Evolutionary conservation across 2,888 invertebrate genomes (phyloP).

Genomic region (Nomada ruficornis): DNA sequence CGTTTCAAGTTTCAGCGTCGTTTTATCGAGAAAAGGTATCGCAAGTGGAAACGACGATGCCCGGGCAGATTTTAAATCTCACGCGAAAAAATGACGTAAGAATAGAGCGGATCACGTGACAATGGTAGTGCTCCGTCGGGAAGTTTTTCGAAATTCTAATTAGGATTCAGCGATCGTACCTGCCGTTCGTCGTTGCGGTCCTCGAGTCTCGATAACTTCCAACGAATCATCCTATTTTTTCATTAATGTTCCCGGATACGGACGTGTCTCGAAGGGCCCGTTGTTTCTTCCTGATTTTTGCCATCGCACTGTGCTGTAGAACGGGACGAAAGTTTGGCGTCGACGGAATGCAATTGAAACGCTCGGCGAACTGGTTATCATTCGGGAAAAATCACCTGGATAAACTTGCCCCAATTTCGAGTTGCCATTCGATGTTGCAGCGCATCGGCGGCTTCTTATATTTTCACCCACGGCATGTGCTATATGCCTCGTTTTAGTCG

Average conservation of each 20-base stretch:
- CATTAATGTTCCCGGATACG: not conserved
- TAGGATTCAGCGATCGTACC: conserved; percentile 35
- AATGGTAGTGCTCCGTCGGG: conserved; percentile 63
- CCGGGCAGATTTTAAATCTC: conserved; percentile 68
- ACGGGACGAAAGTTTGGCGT: conserved; percentile 55
- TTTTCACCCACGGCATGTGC: conserved; percentile 10
- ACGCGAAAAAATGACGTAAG: conserved; percentile 72
- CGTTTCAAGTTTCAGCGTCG: conserved; percentile 16
- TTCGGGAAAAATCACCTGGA: conserved; percentile 20
- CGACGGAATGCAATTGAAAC: conserved; percentile 59
- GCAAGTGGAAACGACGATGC: not conserved
- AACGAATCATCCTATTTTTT: conserved; percentile 14
- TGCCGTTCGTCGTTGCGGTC: conserved; percentile 29
- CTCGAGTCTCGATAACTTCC: conserved; percentile 11
- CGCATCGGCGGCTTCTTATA: not conserved
- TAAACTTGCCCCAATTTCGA: conserved; percentile 5
- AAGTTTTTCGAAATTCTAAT: conserved; percentile 63
- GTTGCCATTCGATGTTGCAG: not conserved
- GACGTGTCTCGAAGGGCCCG: conserved; percentile 2
- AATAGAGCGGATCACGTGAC: conserved; percentile 74
- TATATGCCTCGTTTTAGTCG: conserved; percentile 34
- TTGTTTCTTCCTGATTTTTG: conserved; percentile 57
- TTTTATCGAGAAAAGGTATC: not conserved
- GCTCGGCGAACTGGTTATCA: conserved; percentile 26
- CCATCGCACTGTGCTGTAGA: conserved; percentile 56